Base-by-base conservation (phyloP, 1,140 invertebrate genomes). In the Drosophila kurseongensis region DNA sequence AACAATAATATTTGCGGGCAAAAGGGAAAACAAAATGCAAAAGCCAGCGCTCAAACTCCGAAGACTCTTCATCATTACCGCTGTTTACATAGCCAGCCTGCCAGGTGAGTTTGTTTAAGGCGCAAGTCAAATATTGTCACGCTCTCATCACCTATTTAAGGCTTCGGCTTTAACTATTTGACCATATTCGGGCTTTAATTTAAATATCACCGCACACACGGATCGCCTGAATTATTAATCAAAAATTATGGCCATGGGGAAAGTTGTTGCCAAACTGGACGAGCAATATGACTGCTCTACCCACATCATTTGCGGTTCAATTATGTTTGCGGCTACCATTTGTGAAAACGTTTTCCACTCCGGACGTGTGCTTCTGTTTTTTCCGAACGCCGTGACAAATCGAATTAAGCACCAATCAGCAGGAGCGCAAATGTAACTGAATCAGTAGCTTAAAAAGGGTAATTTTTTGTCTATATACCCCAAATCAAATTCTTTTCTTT, bases 91-190 rank as follows among this genome's bases (percentile, higher is more conserved):
- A 51, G 74, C 80, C 65, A 50, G 71, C 18, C 41, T 83, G 52
- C 83, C 83, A 89, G 83, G 83, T 88, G 16, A 83, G 83, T 84
- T 40, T 55, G 36, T 32, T 16, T 16, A 50, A 36, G 18, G 5
- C 6, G 5, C 47, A 58, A 27, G 27, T 16, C 36, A 27, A 16
- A 32, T 32, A 38, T 23, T 65, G 18, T 18, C 35, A 52, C 38
- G 10, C 27, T 23, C 59, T 7, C 50, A 52, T 42, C 38, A 44
- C 29, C n/a, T 18, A 23, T 6, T 35, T 38, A 13, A 10, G 16
- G 4, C 4, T 18, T 42, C 13, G 5, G 9, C 6, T 44, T 16
- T 4, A 3, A 12, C 16, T 13, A n/a, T 8, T 38, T 51, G 12
- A 44, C 60, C 45, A 4, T 38, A 27, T 14, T 27, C 10, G 18